Evolutionary conservation across 1,140 invertebrate genomes (phyloP).

Genomic region (Zaprionus lachaisei): DNA sequence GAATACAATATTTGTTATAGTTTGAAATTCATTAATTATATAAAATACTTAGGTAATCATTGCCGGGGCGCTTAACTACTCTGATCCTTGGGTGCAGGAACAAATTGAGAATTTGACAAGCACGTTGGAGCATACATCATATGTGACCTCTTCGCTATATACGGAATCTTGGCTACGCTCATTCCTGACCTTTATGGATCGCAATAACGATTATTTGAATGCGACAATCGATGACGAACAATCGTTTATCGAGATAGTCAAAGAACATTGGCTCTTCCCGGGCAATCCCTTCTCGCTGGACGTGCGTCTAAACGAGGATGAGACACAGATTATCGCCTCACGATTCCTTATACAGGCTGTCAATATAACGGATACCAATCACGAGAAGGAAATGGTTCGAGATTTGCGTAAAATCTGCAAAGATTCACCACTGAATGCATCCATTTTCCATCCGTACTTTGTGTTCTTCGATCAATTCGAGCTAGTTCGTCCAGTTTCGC

Average conservation of each 20-base stretch:
- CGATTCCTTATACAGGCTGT: conserved; percentile 95
- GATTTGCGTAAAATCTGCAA: conserved; percentile 91
- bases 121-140: conserved; percentile 92
- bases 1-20: too few relatives aligned
- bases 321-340: conserved; percentile 91
- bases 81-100: conserved; percentile 90
- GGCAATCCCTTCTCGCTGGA: conserved; percentile 92
- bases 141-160: conserved; percentile 91
- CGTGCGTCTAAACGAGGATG: conserved; percentile 92
- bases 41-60: conserved; percentile 90
- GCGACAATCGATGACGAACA: conserved; percentile 90
- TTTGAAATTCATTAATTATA: neutral
- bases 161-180: conserved; percentile 96
- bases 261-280: conserved; percentile 90
- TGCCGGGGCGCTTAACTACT: conserved; percentile 93
- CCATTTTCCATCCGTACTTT: conserved; percentile 97
- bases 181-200: conserved; percentile 91
- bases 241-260: conserved; percentile 90
- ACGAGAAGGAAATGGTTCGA: conserved; percentile 96
- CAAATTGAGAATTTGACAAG: conserved; percentile 92
- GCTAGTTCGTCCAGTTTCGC: conserved; percentile 94
- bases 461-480: conserved; percentile 99
- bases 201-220: conserved; percentile 91
- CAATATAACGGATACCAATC: conserved; percentile 94
- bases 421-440: conserved; percentile 92